These are phyloP conservation scores for Perodicticus potto DNA, from an alignment of 2,797 vertebrate genomes.

Conservation along the genomic window DNA sequence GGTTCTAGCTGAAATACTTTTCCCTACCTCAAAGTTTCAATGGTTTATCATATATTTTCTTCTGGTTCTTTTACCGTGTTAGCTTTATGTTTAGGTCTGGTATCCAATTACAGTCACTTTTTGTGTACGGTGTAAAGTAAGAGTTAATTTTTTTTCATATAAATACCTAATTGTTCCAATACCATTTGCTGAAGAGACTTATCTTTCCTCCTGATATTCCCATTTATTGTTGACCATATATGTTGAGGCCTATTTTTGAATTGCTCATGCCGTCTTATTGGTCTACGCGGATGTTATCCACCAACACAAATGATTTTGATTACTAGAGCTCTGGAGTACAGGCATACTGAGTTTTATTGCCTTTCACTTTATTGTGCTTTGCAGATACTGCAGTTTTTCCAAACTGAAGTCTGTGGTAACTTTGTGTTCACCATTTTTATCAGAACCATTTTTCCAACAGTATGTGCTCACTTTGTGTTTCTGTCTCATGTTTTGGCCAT, in stretches of 20 bases:
- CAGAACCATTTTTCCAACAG: not conserved
- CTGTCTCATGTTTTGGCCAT: not conserved
- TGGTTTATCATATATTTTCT: not conserved
- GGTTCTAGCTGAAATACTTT: not conserved
- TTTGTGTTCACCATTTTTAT: not conserved
- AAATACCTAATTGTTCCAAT: not conserved
- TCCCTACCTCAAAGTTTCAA: not conserved
- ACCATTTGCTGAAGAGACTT: not conserved
- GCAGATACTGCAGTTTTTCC: not conserved
- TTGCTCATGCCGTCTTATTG: too few relatives aligned
- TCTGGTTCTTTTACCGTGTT: not conserved
- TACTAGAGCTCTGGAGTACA: not conserved
- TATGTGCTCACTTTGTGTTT: not conserved
- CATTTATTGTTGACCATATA: not conserved
- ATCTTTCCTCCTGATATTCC: not conserved
- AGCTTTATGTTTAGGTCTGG: not conserved
- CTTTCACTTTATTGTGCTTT: not conserved
- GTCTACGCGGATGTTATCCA: not conserved
- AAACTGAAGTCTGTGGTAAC: not conserved
- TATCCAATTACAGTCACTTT: not conserved
- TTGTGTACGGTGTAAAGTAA: not conserved
- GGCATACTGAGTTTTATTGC: not conserved
- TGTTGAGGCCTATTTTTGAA: not conserved
- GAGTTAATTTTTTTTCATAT: not conserved
- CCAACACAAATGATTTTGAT: not conserved